Evolutionary conservation across 2,797 vertebrate genomes (phyloP), one percentile per base, ranked within the genome.

Genomic region (Intellagama lesueurii): DNA sequence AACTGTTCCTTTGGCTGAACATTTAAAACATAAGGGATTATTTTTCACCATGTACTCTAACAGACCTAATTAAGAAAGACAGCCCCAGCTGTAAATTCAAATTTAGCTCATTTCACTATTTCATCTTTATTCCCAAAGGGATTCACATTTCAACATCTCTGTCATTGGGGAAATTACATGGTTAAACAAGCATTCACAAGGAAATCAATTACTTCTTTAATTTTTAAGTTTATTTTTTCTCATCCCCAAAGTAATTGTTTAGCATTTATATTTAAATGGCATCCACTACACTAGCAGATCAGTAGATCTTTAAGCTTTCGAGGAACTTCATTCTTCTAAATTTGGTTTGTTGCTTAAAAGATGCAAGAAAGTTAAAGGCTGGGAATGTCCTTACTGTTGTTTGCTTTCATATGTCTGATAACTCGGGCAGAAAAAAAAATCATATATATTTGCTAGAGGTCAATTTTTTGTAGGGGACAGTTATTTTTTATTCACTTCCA

Each of bases 401-500:
- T 95, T 91, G 83, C n/a, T 94, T 92, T 88, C 93, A 81, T 91
- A 66, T 73, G 1, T 87, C 80, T 92, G 64, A 91, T 86, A 92
- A 64, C 60, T 64, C 60, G 16, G 60, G 60, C 60, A 64, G 11
- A 19, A 1, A 4, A 75, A 89, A 0, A 40, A 40, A 0, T 89
- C 85, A 49, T 32, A 49, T 66, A 52, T 64, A 81, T 90, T 49
- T 52, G 14, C 56, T 44, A 88, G 1, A 64, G 60, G 9, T 83
- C 0, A 32, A 5, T 86, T 56, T 85, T 24, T 90, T 86, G 86
- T 16, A 86, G 90, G 90, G 76, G 85, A 24, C 91, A 94, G 89
- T 92, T 91, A 94, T 93, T 64, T 87, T 93, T 92, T 89, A 93
- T 92, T 95, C 88, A 77, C 88, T 92, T 96, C 93, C 95, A 95